Conservation (phyloP, 2,888 invertebrate genomes). For the Noctua fimbriata region DNA sequence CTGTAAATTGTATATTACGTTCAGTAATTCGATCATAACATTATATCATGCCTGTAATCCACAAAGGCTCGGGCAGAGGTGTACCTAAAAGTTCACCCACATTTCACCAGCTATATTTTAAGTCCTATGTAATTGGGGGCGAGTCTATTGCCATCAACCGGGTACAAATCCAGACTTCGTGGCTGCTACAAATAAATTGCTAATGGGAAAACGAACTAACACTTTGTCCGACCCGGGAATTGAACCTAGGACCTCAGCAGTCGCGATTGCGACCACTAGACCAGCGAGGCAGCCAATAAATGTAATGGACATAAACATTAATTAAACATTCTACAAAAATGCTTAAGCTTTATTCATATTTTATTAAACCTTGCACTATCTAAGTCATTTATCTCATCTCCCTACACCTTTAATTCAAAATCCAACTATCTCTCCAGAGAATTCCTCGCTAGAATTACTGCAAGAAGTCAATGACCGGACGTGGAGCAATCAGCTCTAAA, state of each 20-base stretch:
- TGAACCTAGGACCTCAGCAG: not conserved
- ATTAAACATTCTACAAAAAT: not conserved
- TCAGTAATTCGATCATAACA: not conserved
- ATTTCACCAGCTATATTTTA: not conserved
- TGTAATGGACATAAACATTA: too few species aligned
- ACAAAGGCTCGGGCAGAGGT: not conserved
- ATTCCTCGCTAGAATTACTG: conserved; percentile 5
- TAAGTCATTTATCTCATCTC: not conserved
- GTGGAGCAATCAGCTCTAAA: conserved; percentile 22
- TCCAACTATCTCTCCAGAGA: not conserved
- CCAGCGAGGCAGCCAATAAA: not conserved
- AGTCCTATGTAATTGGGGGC: not conserved
- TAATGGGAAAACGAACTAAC: not conserved
- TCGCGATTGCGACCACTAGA: not conserved
- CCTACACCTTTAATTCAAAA: not conserved
- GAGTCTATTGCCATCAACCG: not conserved
- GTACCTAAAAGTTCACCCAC: not conserved
- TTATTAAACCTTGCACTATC: not conserved
- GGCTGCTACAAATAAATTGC: not conserved
- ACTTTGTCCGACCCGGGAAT: not conserved
- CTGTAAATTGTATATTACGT: not conserved
- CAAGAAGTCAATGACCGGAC: conserved; percentile 23
- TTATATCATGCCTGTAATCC: too few species aligned
- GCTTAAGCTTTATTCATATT: not conserved
- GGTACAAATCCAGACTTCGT: not conserved